Evolutionary conservation across 1,140 invertebrate species (phyloP).

Genomic region (Bilobella aurantiaca): DNA sequence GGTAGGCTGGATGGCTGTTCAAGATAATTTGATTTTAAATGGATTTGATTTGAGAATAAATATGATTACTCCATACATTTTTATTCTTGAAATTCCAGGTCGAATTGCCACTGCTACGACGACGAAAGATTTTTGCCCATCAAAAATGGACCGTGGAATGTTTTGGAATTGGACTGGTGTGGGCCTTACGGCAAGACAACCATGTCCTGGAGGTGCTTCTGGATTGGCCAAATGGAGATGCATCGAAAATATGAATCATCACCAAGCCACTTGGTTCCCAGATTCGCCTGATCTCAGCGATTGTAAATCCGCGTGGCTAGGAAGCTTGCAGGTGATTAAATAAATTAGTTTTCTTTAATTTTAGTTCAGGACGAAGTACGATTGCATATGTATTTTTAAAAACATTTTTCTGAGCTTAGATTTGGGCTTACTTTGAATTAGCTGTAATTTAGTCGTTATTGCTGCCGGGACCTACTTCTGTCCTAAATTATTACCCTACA

Average conservation of each 20-base stretch:
- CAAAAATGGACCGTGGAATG: constrained; percentile 60
- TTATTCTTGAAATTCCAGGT: neutral
- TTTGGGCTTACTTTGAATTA: too few species aligned
- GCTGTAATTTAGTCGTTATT: too few species aligned
- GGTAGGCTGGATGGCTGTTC: too few species aligned
- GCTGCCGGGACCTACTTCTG: too few species aligned
- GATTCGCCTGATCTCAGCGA: constrained; percentile 74
- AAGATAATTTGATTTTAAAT: too few species aligned
- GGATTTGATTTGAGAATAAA: too few species aligned
- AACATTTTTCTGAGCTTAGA: too few species aligned
- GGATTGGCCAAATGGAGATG: constrained; percentile 74
- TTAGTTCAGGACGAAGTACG: too few species aligned
- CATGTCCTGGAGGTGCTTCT: constrained; percentile 76
- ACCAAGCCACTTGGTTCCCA: constrained; percentile 55
- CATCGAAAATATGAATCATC: constrained; percentile 35
- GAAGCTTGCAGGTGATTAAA: constrained; percentile 51
- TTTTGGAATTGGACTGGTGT: constrained; percentile 78
- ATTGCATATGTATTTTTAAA: too few species aligned
- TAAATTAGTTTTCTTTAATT: too few species aligned
- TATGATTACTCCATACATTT: neutral
- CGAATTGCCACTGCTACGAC: constrained; percentile 1
- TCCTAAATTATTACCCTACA: too few species aligned
- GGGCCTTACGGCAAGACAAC: constrained; percentile 62
- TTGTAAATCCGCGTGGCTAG: constrained; percentile 81
- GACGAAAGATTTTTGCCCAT: constrained; percentile 48